These are phyloP conservation scores for Coregonus ussuriensis DNA, from an alignment of 2,797 vertebrate genomes.

Conservation along the genomic window DNA sequence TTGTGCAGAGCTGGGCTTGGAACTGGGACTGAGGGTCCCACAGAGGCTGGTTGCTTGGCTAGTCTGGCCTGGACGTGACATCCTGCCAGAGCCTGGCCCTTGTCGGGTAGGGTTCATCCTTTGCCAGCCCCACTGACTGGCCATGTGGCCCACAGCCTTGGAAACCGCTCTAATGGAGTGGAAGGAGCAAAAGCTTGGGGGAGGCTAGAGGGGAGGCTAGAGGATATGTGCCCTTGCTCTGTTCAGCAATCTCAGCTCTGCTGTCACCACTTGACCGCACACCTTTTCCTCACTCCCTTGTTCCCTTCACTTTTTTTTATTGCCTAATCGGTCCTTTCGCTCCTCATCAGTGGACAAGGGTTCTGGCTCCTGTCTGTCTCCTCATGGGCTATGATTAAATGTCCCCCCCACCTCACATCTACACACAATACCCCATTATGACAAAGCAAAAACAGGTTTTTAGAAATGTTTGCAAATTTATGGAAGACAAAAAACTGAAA, in stretches of 20 bases:
- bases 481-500: no score
- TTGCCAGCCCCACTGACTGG: constrained; percentile 28
- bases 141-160: constrained; percentile 51
- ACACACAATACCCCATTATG: no score
- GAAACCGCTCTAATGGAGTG: constrained; percentile 38
- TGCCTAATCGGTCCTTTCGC: neutral
- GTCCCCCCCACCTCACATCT: no score
- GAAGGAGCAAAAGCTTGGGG: neutral
- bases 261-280: neutral
- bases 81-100: constrained; percentile 21
- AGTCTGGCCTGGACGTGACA: constrained; percentile 19
- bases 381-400: neutral
- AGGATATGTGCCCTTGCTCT: neutral
- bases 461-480: no score
- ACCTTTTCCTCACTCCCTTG: neutral
- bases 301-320: neutral
- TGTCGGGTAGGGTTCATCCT: constrained; percentile 39
- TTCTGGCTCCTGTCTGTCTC: neutral
- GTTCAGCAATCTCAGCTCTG: neutral
- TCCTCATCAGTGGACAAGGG: neutral
- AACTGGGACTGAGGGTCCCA: neutral
- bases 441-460: no score
- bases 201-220: neutral
- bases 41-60: constrained; percentile 15
- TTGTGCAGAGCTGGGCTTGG: neutral